These are phyloP conservation scores for Anhinga rufa DNA, from an alignment of 2,113 vertebrate species.

Conservation along the genomic window DNA sequence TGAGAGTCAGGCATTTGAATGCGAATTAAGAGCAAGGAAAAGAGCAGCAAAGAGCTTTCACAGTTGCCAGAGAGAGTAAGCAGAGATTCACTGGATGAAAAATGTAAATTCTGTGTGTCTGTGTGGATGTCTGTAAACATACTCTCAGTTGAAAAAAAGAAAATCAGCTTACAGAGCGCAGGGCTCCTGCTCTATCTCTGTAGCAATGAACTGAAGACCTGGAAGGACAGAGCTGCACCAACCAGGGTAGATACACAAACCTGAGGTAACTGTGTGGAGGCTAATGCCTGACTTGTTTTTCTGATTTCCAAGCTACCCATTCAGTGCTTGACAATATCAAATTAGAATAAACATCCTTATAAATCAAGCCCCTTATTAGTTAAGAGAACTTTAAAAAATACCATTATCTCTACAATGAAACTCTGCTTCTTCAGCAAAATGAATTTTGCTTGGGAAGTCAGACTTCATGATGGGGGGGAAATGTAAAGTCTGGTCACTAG, in stretches of 20 bases:
- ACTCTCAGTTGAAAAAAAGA: not conserved
- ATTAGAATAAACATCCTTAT: not conserved
- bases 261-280: not conserved
- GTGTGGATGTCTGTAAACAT: not conserved
- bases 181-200: not conserved
- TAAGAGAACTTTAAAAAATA: not conserved
- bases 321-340: not conserved
- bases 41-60: not conserved
- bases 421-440: not conserved
- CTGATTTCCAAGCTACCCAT: not conserved
- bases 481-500: not conserved
- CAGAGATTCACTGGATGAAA: not conserved
- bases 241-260: not conserved
- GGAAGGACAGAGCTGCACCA: not conserved
- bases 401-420: not conserved
- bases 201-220: not conserved
- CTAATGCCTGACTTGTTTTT: not conserved
- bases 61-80: not conserved
- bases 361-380: not conserved
- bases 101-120: not conserved
- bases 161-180: not conserved
- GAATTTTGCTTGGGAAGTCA: not conserved
- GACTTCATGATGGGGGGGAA: not conserved
- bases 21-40: not conserved
- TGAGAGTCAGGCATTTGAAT: not conserved